phyloP scores from a whole-genome alignment of 2,113 vertebrate genomes.

The Nestor notabilis region DNA sequence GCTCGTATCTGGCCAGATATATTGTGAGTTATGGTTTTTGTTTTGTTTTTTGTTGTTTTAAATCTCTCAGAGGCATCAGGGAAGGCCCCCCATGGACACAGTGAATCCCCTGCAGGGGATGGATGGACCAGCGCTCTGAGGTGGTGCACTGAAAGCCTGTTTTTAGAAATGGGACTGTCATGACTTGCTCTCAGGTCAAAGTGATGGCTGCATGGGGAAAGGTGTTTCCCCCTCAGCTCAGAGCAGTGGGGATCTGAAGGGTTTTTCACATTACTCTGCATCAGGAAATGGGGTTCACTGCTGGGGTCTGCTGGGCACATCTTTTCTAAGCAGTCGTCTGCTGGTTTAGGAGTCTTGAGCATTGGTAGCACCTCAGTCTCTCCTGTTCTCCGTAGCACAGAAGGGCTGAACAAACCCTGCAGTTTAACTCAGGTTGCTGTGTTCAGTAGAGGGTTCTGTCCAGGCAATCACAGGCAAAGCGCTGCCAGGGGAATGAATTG shows the following conservation, averaged over 20 bases:
- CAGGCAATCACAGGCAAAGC: background rate
- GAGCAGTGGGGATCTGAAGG: background rate
- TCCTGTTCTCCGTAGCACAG: background rate
- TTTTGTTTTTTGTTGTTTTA: background rate
- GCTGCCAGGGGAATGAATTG: background rate
- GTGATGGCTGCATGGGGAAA: slow-evolving; percentile 14
- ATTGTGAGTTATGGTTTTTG: background rate
- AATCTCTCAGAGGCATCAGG: slow-evolving; percentile 33
- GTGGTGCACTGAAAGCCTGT: slow-evolving; percentile 7
- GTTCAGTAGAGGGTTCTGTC: slow-evolving; percentile 14
- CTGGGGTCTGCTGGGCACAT: slow-evolving; percentile 16
- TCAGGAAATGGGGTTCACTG: background rate
- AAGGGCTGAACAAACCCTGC: background rate
- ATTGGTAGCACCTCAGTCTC: background rate
- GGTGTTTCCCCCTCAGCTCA: slow-evolving; percentile 30
- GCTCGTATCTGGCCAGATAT: background rate
- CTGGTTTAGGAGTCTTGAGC: slow-evolving; percentile 8
- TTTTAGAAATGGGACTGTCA: slow-evolving; percentile 1
- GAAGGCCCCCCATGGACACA: background rate
- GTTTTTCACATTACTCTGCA: background rate
- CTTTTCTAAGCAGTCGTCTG: background rate
- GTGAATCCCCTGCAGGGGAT: background rate
- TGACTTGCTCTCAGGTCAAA: slow-evolving; percentile 17
- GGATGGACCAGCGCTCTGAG: background rate
- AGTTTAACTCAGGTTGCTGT: background rate